A percentile compares a stretch with the other conserved stretches of the same genome.
Evolutionary conservation across 1,140 invertebrate species (phyloP).

Genomic region (Aphelenchoides besseyi): DNA sequence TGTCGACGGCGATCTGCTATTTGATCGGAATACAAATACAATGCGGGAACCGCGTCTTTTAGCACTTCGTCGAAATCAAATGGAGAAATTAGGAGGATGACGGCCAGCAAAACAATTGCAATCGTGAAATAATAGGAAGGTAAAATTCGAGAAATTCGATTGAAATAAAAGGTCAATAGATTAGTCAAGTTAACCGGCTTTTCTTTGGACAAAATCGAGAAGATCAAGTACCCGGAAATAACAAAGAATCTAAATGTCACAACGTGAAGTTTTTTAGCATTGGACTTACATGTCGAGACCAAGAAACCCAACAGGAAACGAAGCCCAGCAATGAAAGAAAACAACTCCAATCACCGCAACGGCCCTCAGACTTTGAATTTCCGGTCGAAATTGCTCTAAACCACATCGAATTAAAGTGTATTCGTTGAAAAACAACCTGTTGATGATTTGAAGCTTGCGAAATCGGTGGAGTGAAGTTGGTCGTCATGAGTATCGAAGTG

Average conservation of each 20-base stretch:
- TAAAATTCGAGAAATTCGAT: conserved; percentile 42
- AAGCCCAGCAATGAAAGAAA: conserved; percentile 49
- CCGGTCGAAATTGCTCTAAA: conserved; percentile 6
- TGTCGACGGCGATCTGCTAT: too few relatives aligned
- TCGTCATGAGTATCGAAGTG: too few relatives aligned
- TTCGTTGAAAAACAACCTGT: too few relatives aligned
- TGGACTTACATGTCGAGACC: conserved; percentile 44
- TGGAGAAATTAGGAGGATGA: conserved; percentile 1
- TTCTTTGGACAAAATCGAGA: conserved; percentile 28
- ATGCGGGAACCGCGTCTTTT: neutral
- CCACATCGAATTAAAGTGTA: too few relatives aligned
- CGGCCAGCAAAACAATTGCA: conserved; percentile 14
- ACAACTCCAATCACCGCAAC: conserved; percentile 43
- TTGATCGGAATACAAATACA: neutral
- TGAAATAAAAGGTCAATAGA: conserved; percentile 33
- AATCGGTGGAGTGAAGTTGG: too few relatives aligned
- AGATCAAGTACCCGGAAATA: conserved; percentile 51
- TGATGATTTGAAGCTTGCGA: too few relatives aligned
- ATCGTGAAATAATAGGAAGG: conserved; percentile 47
- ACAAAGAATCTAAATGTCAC: conserved; percentile 37
- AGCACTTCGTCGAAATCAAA: conserved; percentile 14
- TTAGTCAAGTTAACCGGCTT: neutral
- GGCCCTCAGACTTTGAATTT: conserved; percentile 45
- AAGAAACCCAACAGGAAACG: conserved; percentile 43
- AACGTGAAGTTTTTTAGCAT: too few relatives aligned